Base-by-base conservation (phyloP, 2,888 invertebrate genomes). In the Lapara coniferarum region DNA sequence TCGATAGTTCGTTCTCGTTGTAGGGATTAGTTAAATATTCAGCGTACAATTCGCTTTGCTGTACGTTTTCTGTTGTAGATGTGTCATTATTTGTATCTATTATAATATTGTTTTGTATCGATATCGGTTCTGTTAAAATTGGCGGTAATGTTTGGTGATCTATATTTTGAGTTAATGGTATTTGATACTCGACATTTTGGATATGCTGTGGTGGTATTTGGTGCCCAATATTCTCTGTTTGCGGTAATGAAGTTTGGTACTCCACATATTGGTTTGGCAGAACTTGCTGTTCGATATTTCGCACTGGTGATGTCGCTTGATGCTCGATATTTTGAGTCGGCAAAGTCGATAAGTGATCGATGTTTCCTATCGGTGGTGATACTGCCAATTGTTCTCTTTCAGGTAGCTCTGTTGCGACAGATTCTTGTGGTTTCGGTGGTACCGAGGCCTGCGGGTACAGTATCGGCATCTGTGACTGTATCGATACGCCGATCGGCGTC, bases 11-110 rank as follows among this genome's bases (percentile, higher is more conserved):
- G 59, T 85, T 89, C 0, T 93, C 87, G 70, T 91, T 95, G 78
- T 95, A 95, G 0, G 95, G 95, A 74, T 95, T 95, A 0, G 91
- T 94, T 66, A 95, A 79, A 72, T 95, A 95, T 68, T 95, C 95
- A 0, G 92, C 88, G 80, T 94, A 95, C 7, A 95, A 70, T 69
- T 93, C 93, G 6, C 83, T 81, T 25, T 88, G 86, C 71, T 85
- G 76, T 4, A 83, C 75, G 19, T 79, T 81, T 2, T 79, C 76
- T 57, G 76, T 70, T 7, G 78, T 69, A 3, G 80, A 16, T n/a
- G 10, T 51, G 52, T 37, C 25, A 5, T 52, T 30, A 53, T 30
- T 52, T n/a, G 53, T 66, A n/a, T 66, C 66, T 4, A 52, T 52
- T 4, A 52, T 59, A 46, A 46, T 49, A 7, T 63, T 63, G 19